phyloP scores from a whole-genome alignment of 2,888 invertebrate genomes.

The Aplocera efformata region DNA sequence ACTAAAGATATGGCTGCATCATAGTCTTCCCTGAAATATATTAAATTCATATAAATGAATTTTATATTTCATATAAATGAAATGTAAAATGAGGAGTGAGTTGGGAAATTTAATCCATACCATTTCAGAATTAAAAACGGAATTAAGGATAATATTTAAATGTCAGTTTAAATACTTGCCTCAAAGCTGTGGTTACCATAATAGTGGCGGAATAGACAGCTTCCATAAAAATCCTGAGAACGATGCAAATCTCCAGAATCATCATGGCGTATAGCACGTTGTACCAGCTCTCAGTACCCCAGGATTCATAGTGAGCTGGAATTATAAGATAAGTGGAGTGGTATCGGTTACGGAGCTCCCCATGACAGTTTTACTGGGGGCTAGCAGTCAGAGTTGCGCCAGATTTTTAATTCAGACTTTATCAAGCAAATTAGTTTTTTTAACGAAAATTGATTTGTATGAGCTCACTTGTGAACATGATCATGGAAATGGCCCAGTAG shows the following conservation, averaged over 20 bases:
- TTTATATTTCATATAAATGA: too few relatives aligned
- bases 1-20: slow-evolving; percentile 51
- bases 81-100: too few relatives aligned
- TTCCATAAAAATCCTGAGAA: slow-evolving; percentile 58
- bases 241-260: slow-evolving; percentile 54
- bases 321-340: neutral
- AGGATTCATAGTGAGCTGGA: slow-evolving; percentile 45
- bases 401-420: too few relatives aligned
- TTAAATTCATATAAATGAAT: neutral
- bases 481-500: slow-evolving; percentile 62
- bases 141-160: too few relatives aligned
- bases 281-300: slow-evolving; percentile 37
- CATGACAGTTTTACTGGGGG: too few relatives aligned
- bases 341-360: too few relatives aligned
- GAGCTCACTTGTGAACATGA: slow-evolving; percentile 59
- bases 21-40: slow-evolving; percentile 50
- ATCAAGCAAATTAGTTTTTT: too few relatives aligned
- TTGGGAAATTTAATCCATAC: too few relatives aligned
- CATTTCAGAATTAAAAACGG: too few relatives aligned
- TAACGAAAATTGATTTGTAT: too few relatives aligned
- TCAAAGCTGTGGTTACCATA: slow-evolving; percentile 59
- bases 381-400: too few relatives aligned
- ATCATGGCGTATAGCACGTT: slow-evolving; percentile 48
- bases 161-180: slow-evolving; percentile 29
- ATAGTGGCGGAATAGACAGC: slow-evolving; percentile 66